Evolutionary conservation across 2,888 invertebrate genomes (phyloP).

Genomic region (Rotaria magnacalcarata): DNA sequence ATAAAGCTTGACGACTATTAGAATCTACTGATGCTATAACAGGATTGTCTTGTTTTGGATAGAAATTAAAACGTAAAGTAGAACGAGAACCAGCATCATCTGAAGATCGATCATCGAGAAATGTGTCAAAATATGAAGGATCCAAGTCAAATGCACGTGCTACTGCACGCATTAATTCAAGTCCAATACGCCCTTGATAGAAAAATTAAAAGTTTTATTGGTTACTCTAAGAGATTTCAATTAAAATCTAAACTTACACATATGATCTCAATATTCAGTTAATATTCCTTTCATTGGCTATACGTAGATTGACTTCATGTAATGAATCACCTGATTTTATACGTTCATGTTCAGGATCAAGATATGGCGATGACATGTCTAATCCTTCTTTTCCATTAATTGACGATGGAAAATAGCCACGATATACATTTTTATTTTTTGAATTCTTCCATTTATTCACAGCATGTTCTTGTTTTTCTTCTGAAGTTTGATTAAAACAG

Average conservation of each 20-base stretch:
- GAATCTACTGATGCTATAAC: neutral
- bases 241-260: too few species aligned
- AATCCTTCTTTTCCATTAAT: slow-evolving; percentile 36
- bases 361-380: neutral
- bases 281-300: slow-evolving; percentile 11
- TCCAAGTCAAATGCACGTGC: neutral
- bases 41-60: neutral
- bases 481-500: slow-evolving; percentile 7
- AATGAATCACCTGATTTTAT: neutral
- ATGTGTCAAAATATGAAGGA: neutral
- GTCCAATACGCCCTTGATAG: neutral
- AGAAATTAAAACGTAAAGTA: slow-evolving; percentile 13
- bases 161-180: neutral
- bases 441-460: neutral
- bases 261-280: neutral
- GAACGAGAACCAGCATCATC: neutral
- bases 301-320: slow-evolving; percentile 1
- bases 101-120: neutral
- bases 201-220: too few species aligned
- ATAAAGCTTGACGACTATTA: neutral
- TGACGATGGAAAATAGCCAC: slow-evolving; percentile 24
- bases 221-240: too few species aligned
- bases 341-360: neutral
- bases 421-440: neutral
- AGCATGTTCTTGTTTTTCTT: slow-evolving; percentile 8